Conservation (phyloP, 2,113 vertebrate species). For the Suncus etruscus region DNA sequence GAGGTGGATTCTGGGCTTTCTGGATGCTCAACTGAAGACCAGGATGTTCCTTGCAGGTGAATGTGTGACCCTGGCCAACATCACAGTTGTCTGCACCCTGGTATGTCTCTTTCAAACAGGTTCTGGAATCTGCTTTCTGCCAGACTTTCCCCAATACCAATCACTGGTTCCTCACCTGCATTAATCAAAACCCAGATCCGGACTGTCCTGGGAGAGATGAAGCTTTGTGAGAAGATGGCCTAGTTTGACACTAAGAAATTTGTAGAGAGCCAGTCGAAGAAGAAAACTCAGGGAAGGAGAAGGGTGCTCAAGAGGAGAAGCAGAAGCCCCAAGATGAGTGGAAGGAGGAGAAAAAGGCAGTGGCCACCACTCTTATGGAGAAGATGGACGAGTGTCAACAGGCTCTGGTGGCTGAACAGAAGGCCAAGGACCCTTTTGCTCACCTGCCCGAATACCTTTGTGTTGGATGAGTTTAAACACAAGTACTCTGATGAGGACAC, state of each 20-base stretch:
- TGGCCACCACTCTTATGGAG: conserved; percentile 86
- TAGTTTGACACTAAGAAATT: conserved; percentile 97
- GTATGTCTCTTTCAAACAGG: conserved; percentile 96
- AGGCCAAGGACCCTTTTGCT: conserved; percentile 95
- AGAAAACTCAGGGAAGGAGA: conserved; percentile 89
- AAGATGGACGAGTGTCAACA: conserved; percentile 94
- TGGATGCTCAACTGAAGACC: conserved; percentile 93
- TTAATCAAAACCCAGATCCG: conserved; percentile 95
- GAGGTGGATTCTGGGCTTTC: conserved; percentile 87
- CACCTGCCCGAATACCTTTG: conserved; percentile 93
- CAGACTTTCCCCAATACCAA: conserved; percentile 92
- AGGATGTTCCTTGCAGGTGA: conserved; percentile 95
- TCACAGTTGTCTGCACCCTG: conserved; percentile 92
- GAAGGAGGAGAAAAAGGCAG: conserved; percentile 92
- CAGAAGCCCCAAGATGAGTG: conserved; percentile 86
- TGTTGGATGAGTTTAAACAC: conserved; percentile 95
- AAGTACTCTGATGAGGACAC: conserved; percentile 97
- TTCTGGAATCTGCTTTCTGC: conserved; percentile 90
- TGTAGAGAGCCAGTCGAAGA: conserved; percentile 94
- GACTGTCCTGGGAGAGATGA: conserved; percentile 92
- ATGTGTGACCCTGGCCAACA: conserved; percentile 93
- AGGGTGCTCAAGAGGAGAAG: conserved; percentile 89
- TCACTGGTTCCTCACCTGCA: conserved; percentile 94
- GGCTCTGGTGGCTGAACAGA: conserved; percentile 92
- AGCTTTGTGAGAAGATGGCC: conserved; percentile 96